A percentile compares a stretch with the other conserved stretches of the same genome.
These are phyloP conservation scores for Deilephila elpenor DNA, from an alignment of 2,888 invertebrate species.

Conservation along the genomic window DNA sequence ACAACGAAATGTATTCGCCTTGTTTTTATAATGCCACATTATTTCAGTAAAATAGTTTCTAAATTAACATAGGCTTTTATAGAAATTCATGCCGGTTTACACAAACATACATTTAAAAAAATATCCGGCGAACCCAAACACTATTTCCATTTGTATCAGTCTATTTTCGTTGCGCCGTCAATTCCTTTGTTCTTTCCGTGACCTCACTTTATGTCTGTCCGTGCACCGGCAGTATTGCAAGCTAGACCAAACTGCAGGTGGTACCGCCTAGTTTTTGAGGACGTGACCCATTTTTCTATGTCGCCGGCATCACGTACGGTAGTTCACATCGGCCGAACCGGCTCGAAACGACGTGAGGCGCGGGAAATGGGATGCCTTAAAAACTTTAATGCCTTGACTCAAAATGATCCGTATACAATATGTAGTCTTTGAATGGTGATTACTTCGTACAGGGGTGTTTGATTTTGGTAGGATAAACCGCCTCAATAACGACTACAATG, in stretches of 20 bases:
- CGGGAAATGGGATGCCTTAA: not conserved
- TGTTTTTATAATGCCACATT: too few relatives aligned
- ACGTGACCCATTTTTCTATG: slow-evolving; percentile 5
- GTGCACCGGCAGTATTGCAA: not conserved
- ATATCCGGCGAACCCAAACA: not conserved
- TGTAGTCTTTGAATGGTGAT: too few relatives aligned
- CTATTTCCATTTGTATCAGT: not conserved
- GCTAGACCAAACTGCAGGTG: not conserved
- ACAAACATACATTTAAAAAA: too few relatives aligned
- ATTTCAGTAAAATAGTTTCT: too few relatives aligned
- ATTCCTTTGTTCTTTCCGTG: not conserved
- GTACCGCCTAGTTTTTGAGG: not conserved
- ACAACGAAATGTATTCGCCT: too few relatives aligned
- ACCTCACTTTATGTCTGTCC: not conserved
- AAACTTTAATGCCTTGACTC: not conserved
- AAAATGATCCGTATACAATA: not conserved
- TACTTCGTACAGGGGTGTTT: too few relatives aligned
- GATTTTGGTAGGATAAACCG: too few relatives aligned
- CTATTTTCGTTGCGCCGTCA: not conserved
- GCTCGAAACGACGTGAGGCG: not conserved
- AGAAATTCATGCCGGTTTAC: too few relatives aligned
- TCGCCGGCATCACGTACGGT: not conserved
- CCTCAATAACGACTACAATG: too few relatives aligned
- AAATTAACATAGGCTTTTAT: too few relatives aligned
- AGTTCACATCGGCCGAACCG: not conserved